Percentiles rank a stretch among this genome's conserved stretches.
Conservation (phyloP, 2,888 invertebrate species). For the Euplexia lucipara region DNA sequence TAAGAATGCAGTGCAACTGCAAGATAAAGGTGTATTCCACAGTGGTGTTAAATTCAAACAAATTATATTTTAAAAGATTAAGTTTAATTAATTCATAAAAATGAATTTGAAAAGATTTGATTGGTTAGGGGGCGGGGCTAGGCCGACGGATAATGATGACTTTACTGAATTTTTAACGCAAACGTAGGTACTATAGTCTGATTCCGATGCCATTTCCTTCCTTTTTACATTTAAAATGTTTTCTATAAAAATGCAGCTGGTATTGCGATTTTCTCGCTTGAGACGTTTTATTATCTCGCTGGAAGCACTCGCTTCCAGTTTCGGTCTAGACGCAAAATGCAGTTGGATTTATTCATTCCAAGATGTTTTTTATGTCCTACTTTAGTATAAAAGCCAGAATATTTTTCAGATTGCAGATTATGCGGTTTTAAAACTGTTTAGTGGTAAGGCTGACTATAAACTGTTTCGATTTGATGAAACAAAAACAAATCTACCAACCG, state of each 20-base stretch:
- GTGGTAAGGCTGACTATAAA: not conserved
- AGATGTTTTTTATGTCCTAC: slow-evolving; percentile 28
- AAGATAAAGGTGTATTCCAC: no score
- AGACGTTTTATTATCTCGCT: slow-evolving; percentile 43
- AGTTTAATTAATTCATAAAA: no score
- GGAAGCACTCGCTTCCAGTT: slow-evolving; percentile 31
- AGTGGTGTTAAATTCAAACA: no score
- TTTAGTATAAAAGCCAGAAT: slow-evolving; percentile 14
- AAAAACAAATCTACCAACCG: not conserved
- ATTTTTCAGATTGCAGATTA: slow-evolving; percentile 16
- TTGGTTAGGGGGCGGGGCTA: no score
- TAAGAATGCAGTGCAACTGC: no score
- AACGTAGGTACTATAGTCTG: no score
- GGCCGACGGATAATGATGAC: no score
- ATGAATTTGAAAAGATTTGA: no score
- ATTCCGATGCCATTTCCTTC: not conserved
- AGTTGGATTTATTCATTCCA: slow-evolving; percentile 38
- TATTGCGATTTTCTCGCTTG: slow-evolving; percentile 16
- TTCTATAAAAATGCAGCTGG: slow-evolving; percentile 1
- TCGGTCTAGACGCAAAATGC: slow-evolving; percentile 47
- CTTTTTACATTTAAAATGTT: slow-evolving; percentile 17
- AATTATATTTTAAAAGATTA: no score
- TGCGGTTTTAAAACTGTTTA: slow-evolving; percentile 31
- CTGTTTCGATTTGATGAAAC: not conserved
- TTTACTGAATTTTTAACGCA: no score